Evolutionary conservation across 2,888 invertebrate genomes (phyloP).

Genomic region (Aporophyla nigra): DNA sequence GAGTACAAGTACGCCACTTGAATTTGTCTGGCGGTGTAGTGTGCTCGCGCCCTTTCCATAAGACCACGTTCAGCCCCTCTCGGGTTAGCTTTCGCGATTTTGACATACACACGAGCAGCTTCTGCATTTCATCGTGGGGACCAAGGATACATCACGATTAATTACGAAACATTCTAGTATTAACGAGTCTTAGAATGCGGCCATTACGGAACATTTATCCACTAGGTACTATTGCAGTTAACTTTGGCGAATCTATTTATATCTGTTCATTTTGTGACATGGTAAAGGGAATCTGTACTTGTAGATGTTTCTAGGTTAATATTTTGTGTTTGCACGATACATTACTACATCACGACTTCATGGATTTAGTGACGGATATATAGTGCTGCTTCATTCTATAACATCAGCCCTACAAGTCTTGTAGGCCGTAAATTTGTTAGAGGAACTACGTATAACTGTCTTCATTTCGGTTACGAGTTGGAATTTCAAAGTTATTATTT

Average conservation of each 20-base stretch:
- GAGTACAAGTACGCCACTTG: constrained; percentile 73
- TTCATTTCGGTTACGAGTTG: background rate
- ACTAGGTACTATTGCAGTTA: constrained; percentile 17
- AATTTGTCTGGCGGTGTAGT: constrained; percentile 74
- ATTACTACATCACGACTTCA: constrained; percentile 49
- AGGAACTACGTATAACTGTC: background rate
- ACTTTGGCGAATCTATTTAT: constrained; percentile 18
- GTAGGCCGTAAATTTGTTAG: background rate
- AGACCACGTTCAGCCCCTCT: constrained; percentile 72
- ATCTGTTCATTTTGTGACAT: constrained; percentile 37
- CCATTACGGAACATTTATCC: constrained; percentile 30
- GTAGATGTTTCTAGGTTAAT: constrained; percentile 45
- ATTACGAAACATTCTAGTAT: constrained; percentile 49
- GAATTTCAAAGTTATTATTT: background rate
- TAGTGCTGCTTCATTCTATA: background rate
- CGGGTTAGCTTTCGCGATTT: constrained; percentile 64
- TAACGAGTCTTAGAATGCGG: constrained; percentile 35
- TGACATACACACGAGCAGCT: constrained; percentile 48
- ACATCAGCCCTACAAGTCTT: background rate
- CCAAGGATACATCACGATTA: constrained; percentile 51
- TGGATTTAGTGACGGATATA: constrained; percentile 12
- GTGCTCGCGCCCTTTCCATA: constrained; percentile 72
- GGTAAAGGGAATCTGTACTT: constrained; percentile 27
- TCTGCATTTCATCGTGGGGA: constrained; percentile 58
- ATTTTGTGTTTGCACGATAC: constrained; percentile 11